Evolutionary conservation across 2,888 invertebrate genomes (phyloP).

Genomic region (Ophioninae sp.): DNA sequence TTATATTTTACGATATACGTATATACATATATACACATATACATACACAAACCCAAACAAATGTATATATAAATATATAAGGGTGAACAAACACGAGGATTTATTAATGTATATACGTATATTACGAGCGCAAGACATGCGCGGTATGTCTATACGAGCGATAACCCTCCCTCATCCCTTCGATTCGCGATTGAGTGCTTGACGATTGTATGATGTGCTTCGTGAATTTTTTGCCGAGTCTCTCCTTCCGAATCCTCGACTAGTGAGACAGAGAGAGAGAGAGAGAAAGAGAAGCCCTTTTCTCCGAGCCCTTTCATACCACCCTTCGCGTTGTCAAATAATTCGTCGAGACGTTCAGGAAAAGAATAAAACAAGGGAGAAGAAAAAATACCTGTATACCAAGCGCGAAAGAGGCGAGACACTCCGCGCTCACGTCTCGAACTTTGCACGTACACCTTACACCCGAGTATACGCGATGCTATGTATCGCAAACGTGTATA

Average conservation of each 20-base stretch:
- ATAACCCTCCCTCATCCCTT: constrained; percentile 24
- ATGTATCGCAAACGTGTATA: background rate
- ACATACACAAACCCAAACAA: too few species aligned
- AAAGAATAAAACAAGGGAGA: too few species aligned
- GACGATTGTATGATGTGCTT: constrained; percentile 32
- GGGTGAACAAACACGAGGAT: constrained; percentile 13
- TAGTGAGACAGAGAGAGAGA: background rate
- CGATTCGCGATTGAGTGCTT: constrained; percentile 20
- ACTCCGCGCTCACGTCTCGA: constrained; percentile 18
- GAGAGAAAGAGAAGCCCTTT: constrained; percentile 3
- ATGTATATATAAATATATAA: too few species aligned
- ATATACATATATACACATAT: too few species aligned
- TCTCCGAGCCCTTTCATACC: constrained; percentile 18
- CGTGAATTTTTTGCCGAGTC: constrained; percentile 1
- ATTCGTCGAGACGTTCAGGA: constrained; percentile 48
- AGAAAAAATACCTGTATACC: constrained; percentile 39
- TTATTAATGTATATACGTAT: constrained; percentile 41
- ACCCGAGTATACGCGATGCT: background rate
- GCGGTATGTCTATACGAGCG: constrained; percentile 8
- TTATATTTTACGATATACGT: constrained; percentile 10
- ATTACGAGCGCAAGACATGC: constrained; percentile 8
- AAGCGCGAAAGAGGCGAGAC: constrained; percentile 38
- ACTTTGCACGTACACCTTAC: constrained; percentile 30
- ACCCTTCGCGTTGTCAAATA: constrained; percentile 51
- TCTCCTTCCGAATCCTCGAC: background rate